Evolutionary conservation across 2,888 invertebrate genomes (phyloP), one percentile per base, ranked within the genome.

Genomic region (Hyposoter didymator): DNA sequence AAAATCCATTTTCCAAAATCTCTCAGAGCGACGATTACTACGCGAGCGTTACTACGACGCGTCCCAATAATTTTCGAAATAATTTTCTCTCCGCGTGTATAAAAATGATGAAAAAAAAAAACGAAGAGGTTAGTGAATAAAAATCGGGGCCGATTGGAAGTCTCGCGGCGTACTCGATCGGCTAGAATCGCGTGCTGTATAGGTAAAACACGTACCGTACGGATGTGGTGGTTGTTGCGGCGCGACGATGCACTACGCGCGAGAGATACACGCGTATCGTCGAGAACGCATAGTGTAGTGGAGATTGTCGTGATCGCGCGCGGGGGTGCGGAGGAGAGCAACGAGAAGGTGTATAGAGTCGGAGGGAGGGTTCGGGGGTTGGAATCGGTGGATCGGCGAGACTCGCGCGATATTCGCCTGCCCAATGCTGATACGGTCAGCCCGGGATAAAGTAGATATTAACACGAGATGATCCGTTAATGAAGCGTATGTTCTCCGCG

Each of bases 381-480:
- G 17, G 35, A 80, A 73, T 81, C 69, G 78, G 86, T 74, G 88
- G 89, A 89, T 90, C 90, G 67, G 62, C 67, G 52, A 45, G 62
- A 83, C 69, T 73, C 83, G 80, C 80, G 83, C 80, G 85, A 83
- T 85, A 85, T 90, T 91, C 92, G 93, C 91, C 93, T 93, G 93
- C 93, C 90, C 91, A 91, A 90, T 91, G 91, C 94, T 93, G 93
- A 94, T 94, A 93, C 93, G 93, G 93, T 94, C 93, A 93, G 92
- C 92, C 90, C 91, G 92, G 89, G 93, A 94, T 94, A 94, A 94
- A 94, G 93, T 93, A 94, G 93, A 94, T 93, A 94, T 94, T 94
- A 93, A 94, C 94, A 94, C 92, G 93, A 93, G 93, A 94, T 94
- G 93, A 94, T 94, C 93, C 94, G 93, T 94, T 94, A 94, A 94